Base-by-base conservation (phyloP, 2,888 invertebrate genomes). In the Mesorhabditis spiculigera region DNA sequence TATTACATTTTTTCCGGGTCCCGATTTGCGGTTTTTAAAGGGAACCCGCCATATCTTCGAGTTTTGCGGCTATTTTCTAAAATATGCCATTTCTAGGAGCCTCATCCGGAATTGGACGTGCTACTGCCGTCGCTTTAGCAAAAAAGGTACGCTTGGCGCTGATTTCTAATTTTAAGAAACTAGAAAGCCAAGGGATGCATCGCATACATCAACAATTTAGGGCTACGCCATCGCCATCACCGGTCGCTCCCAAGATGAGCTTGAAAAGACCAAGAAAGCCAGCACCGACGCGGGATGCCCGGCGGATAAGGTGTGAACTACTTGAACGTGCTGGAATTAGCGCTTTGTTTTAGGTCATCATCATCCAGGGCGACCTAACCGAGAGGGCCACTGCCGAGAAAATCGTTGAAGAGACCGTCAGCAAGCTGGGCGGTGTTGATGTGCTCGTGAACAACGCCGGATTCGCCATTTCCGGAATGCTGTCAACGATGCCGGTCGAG, bases 291-390 rank as follows among this genome's bases (percentile, higher is more conserved):
- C 58, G 1, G 58, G 58, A 50, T 2, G 8, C 3, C 8, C 8
- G n/a, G 58, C 8, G 58, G n/a, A 50, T 50, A 50, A 50, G 58
- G 58, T 50, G n/a, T n/a, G n/a, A 10, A 13, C n/a, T 50, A 1
- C 10, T 50, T 50, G n/a, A 50, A n/a, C 58, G 1, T 50, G 28
- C 1, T 3, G 28, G 28, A 28, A 28, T 28, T 16, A 43, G 43
- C n/a, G n/a, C n/a, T n/a, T 42, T 16, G 5, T 50, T 42, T 42
- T 65, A 84, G 83, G 85, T 87, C 6, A 77, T 86, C 4, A 71
- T 85, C 13, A 71, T 86, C 16, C 73, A 84, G 28, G 88, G 85
- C 8, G 88, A 88, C 77, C 70, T 88, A 8, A 70, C 81, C 13
- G 75, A 75, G 8, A 72, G 72, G 28, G 65, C 44, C 41, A 71